These are phyloP conservation scores for Zaprionus africanus DNA, from an alignment of 1,140 invertebrate genomes.

Conservation along the genomic window DNA sequence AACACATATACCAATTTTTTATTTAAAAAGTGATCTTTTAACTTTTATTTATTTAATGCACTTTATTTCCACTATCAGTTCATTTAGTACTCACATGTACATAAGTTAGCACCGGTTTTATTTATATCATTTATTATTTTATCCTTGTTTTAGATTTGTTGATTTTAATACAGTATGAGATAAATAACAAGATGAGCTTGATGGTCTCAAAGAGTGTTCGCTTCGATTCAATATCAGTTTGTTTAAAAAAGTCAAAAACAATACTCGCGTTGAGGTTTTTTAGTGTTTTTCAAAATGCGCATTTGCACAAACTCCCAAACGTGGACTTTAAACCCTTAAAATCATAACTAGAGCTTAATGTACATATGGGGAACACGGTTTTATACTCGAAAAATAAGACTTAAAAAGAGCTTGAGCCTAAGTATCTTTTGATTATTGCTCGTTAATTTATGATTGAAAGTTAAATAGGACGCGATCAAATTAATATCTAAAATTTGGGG, in stretches of 20 bases:
- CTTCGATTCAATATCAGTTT: conserved; percentile 54
- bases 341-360: conserved; percentile 14
- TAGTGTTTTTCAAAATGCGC: conserved; percentile 73
- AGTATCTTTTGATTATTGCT: not conserved
- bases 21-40: conserved; percentile 7
- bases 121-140: conserved; percentile 2
- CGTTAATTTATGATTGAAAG: not conserved
- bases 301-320: conserved; percentile 63
- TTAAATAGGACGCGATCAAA: not conserved
- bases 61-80: not conserved
- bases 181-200: conserved; percentile 45
- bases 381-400: conserved; percentile 6
- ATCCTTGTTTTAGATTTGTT: conserved; percentile 12
- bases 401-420: not conserved
- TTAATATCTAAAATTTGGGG: not conserved
- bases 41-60: not conserved
- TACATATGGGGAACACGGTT: conserved; percentile 14
- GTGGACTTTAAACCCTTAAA: conserved; percentile 17
- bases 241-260: conserved; percentile 38
- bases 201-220: conserved; percentile 73
- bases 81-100: not conserved
- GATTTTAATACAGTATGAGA: conserved; percentile 36
- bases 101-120: conserved; percentile 3
- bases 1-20: conserved; percentile 41
- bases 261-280: conserved; percentile 50